Conservation (phyloP, 64 coral and sea anemone genomes). For the Anthopleura sola region DNA sequence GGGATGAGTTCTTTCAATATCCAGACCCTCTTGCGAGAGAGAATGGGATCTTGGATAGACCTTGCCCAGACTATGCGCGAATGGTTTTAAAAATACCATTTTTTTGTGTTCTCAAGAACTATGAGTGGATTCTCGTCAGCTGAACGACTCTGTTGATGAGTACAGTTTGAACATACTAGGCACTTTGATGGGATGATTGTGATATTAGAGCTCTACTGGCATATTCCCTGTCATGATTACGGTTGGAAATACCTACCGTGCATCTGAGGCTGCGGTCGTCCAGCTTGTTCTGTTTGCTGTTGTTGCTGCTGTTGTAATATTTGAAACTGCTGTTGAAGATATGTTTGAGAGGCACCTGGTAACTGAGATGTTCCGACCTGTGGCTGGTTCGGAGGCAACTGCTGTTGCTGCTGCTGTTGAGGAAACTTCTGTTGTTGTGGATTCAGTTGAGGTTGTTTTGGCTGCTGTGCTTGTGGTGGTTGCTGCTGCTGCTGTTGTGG, state of each 20-base stretch:
- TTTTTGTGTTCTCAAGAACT: too few relatives aligned
- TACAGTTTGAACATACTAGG: too few relatives aligned
- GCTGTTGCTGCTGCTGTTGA: constrained; percentile 19
- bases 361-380: not conserved
- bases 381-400: not conserved
- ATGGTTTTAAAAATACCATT: too few relatives aligned
- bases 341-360: not conserved
- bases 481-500: not conserved
- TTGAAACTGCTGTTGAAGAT: constrained; percentile 8
- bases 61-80: too few relatives aligned
- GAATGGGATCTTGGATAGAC: too few relatives aligned
- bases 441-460: not conserved
- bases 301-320: constrained; percentile 14
- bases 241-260: not conserved
- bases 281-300: constrained; percentile 10
- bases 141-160: too few relatives aligned
- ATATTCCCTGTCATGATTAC: not conserved
- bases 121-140: too few relatives aligned
- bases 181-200: too few relatives aligned
- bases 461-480: not conserved
- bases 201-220: too few relatives aligned
- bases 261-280: not conserved
- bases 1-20: too few relatives aligned
- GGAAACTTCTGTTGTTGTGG: not conserved
- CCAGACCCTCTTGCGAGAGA: too few relatives aligned